Evolutionary conservation across 1,140 invertebrate genomes (phyloP), one percentile per base, ranked within the genome.

Genomic region (Leptinotarsa lineolata): DNA sequence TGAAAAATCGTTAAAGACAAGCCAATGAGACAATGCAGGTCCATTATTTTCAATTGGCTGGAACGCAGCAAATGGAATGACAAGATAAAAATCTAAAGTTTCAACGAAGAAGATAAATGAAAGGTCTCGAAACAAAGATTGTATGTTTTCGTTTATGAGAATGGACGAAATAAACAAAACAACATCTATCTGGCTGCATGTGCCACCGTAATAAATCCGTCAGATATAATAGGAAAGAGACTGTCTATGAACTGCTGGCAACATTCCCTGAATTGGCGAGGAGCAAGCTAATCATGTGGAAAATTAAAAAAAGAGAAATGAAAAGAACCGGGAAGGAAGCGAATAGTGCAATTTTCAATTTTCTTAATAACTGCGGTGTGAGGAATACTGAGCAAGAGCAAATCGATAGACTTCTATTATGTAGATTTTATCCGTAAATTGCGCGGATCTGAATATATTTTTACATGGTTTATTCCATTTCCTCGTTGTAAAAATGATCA

Each of bases 171-270:
- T 68, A 46, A 68, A 46, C 20, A 68, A 68, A 68, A 68, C 30
- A 45, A 46, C 30, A 46, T 2, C 48, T 54, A 54, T 16, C 13
- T 30, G 54, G n/a, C 30, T 69, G 24, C n/a, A 58, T 69, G 48
- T 69, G n/a, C 21, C 21, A n/a, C n/a, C 3, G 69, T 44, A 63
- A 71, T 71, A 71, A 71, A 71, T 71, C 69, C 44, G 44, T 63
- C 69, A 46, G 69, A 44, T 71, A 63, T 71, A 71, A 71, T 71
- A 68, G 69, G 60, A 61, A 71, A 71, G 69, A 71, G 48, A 45
- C n/a, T 44, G 58, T 71, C 58, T 71, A 71, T 63, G 58, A 63
- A 45, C 54, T 61, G 46, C 48, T 68, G 67, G 67, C 67, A 68
- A 58, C 45, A 46, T 21, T 21, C n/a, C 67, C 44, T 68, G 24